Evolutionary conservation across 1,140 invertebrate genomes (phyloP).

Genomic region (Leptinotarsa undecemlineata): DNA sequence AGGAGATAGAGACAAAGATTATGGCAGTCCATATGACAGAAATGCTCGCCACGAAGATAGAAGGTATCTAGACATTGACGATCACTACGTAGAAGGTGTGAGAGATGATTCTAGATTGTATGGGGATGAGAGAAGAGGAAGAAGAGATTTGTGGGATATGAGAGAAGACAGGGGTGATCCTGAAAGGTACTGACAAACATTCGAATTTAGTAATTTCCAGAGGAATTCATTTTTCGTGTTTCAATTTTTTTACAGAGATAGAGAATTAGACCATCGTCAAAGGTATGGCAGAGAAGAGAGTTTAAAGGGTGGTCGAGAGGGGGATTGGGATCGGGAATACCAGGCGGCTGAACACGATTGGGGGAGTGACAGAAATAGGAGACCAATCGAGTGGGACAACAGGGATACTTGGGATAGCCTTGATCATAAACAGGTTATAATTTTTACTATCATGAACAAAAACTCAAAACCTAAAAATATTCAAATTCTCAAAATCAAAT

Average conservation of each 20-base stretch:
- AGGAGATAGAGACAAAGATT: constrained; percentile 44
- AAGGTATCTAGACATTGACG: constrained; percentile 49
- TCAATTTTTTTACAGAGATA: not conserved
- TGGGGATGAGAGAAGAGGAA: constrained; percentile 46
- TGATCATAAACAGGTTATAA: constrained; percentile 30
- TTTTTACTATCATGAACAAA: too few relatives aligned
- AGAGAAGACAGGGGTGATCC: constrained; percentile 47
- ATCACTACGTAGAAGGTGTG: constrained; percentile 46
- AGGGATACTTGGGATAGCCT: constrained; percentile 42
- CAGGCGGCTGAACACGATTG: constrained; percentile 45
- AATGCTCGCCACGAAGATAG: constrained; percentile 44
- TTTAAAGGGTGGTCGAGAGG: constrained; percentile 33
- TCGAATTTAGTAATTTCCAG: not conserved
- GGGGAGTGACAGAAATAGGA: constrained; percentile 39
- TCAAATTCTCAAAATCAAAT: too few relatives aligned
- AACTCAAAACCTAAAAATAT: too few relatives aligned
- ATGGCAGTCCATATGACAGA: constrained; percentile 51
- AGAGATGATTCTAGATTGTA: constrained; percentile 47
- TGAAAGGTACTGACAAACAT: constrained; percentile 26
- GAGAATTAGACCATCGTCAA: constrained; percentile 30
- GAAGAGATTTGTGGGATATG: constrained; percentile 50
- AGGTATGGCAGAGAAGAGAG: constrained; percentile 44
- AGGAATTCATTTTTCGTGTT: not conserved
- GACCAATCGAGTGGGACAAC: constrained; percentile 50
- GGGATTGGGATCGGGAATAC: constrained; percentile 48